phyloP scores from a whole-genome alignment of 2,113 vertebrate species.

The Haplochromis vanheusdeni region DNA sequence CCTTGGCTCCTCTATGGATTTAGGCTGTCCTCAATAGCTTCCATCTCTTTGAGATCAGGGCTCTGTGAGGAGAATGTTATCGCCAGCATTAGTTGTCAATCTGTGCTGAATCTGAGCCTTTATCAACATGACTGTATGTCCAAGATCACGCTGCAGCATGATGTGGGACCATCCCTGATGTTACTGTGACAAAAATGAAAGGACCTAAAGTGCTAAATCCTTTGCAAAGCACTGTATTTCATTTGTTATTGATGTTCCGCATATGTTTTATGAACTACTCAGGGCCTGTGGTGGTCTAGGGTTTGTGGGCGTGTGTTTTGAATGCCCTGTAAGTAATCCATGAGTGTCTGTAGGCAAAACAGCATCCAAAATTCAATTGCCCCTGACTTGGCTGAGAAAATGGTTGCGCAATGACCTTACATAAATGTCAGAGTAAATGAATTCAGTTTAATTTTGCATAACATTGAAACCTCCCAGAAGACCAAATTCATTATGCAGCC shows the following conservation, averaged over 20 bases:
- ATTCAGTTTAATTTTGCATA: slow-evolving; percentile 51
- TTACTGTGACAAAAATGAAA: not conserved
- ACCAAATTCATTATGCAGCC: slow-evolving; percentile 19
- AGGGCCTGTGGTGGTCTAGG: not conserved
- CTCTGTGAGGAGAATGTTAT: not conserved
- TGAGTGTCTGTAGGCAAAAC: slow-evolving; percentile 32
- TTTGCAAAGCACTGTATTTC: not conserved
- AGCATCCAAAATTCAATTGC: slow-evolving; percentile 53
- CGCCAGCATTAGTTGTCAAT: not conserved
- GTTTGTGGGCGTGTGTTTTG: not conserved
- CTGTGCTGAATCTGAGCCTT: not conserved
- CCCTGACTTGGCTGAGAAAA: slow-evolving; percentile 30
- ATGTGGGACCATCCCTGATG: not conserved
- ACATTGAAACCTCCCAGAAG: slow-evolving; percentile 23
- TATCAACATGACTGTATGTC: not conserved
- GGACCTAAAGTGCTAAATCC: not conserved
- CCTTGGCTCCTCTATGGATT: not conserved
- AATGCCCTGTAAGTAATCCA: slow-evolving; percentile 27
- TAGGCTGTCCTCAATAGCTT: not conserved
- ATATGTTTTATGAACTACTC: not conserved
- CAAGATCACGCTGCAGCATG: not conserved
- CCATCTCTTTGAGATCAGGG: not conserved
- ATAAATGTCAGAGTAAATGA: slow-evolving; percentile 51
- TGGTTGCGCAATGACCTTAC: slow-evolving; percentile 54
- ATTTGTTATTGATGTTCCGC: not conserved